A percentile compares a stretch with the other conserved stretches of the same genome.
These are phyloP conservation scores for Heterocephalus glaber DNA, from an alignment of 2,113 vertebrate species.

Conservation along the genomic window DNA sequence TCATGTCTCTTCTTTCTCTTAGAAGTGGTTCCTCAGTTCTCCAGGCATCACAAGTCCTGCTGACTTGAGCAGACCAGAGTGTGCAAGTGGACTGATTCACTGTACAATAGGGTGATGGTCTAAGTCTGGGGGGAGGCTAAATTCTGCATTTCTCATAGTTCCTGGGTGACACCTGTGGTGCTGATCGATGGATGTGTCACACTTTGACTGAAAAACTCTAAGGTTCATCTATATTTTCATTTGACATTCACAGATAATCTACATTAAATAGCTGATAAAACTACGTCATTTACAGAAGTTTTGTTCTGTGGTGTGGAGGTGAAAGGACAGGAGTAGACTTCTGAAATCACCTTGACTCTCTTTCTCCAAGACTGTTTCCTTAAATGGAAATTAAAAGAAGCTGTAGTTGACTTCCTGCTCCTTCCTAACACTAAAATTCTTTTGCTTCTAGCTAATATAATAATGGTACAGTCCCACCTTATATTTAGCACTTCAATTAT, in stretches of 20 bases:
- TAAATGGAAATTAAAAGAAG: conserved; percentile 20
- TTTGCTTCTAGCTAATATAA: conserved; percentile 13
- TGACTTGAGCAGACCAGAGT: not conserved
- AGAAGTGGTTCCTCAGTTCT: conserved; percentile 9
- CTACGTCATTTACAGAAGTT: not conserved
- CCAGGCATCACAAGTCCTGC: not conserved
- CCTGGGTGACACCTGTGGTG: not conserved
- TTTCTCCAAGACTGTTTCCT: not conserved
- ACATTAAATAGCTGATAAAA: not conserved
- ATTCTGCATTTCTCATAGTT: not conserved
- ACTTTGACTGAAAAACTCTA: not conserved
- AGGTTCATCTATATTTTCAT: not conserved
- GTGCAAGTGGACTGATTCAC: not conserved
- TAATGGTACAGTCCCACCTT: not conserved
- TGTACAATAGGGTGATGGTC: not conserved
- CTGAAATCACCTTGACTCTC: conserved; percentile 17
- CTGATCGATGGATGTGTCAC: not conserved
- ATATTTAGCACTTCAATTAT: conserved; percentile 43
- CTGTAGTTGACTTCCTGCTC: not conserved
- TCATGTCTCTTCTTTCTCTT: not conserved
- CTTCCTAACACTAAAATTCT: conserved; percentile 17
- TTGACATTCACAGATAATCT: not conserved
- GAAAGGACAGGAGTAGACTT: not conserved
- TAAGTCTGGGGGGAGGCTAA: not conserved
- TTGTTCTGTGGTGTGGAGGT: not conserved